Conservation (phyloP, 1,140 invertebrate species). For the Lysiphlebus fabarum region DNA sequence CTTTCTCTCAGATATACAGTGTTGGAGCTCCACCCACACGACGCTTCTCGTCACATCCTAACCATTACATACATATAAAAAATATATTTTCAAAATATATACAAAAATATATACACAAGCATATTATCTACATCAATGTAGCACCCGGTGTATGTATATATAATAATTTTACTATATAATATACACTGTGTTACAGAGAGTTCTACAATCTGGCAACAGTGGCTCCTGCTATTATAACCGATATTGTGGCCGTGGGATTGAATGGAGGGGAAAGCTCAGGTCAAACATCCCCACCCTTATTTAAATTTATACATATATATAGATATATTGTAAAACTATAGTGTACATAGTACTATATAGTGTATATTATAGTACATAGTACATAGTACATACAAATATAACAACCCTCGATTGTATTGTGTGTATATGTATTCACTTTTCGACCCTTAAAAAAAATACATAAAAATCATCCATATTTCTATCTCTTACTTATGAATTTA, state of each 20-base stretch:
- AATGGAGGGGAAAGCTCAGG: constrained; percentile 54
- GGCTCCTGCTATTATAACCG: constrained; percentile 49
- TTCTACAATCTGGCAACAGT: constrained; percentile 51
- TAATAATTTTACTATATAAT: no score
- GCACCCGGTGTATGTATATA: neutral
- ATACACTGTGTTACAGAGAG: constrained; percentile 1
- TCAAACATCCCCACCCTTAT: constrained; percentile 45
- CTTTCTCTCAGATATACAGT: constrained; percentile 17
- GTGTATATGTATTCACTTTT: constrained; percentile 31
- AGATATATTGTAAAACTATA: no score
- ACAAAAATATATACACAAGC: constrained; percentile 4
- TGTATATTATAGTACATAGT: no score
- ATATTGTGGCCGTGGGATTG: constrained; percentile 54
- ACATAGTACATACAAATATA: constrained; percentile 20
- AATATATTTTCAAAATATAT: neutral
- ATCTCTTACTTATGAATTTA: no score
- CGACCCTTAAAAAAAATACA: constrained; percentile 3
- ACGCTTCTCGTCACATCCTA: constrained; percentile 11
- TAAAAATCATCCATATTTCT: no score
- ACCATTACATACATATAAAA: neutral
- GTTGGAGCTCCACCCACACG: constrained; percentile 25
- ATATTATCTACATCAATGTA: no score
- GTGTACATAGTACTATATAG: no score
- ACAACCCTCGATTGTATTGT: constrained; percentile 30
- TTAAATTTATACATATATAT: neutral